Percentiles rank a stretch among this genome's conserved stretches.
phyloP scores from a whole-genome alignment of 2,797 vertebrate species.

The Fundulus diaphanus region DNA sequence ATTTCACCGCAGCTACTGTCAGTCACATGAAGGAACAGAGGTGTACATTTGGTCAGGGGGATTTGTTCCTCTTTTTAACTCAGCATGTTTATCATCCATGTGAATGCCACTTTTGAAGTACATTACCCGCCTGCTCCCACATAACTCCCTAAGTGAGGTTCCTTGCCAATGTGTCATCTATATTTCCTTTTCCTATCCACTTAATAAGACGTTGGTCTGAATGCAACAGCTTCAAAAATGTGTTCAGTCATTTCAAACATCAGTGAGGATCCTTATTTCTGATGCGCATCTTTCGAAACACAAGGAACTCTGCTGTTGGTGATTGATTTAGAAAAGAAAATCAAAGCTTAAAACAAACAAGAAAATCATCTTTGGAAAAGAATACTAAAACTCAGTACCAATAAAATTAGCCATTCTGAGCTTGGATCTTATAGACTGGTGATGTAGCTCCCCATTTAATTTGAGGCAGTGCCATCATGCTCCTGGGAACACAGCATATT shows the following conservation, averaged over 20 bases:
- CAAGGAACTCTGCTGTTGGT: neutral
- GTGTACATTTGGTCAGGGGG: constrained; percentile 47
- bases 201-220: constrained; percentile 21
- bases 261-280: neutral
- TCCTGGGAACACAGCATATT: constrained; percentile 32
- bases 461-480: neutral
- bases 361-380: constrained; percentile 3
- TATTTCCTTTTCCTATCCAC: constrained; percentile 38
- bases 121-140: constrained; percentile 47
- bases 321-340: neutral
- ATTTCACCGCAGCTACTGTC: constrained; percentile 66
- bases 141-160: constrained; percentile 38
- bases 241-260: constrained; percentile 6
- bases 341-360: neutral
- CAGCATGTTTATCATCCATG: constrained; percentile 47
- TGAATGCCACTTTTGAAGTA: constrained; percentile 56
- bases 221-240: neutral
- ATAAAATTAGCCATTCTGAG: neutral
- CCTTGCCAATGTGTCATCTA: constrained; percentile 38
- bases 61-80: constrained; percentile 68
- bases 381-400: neutral
- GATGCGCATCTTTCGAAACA: neutral
- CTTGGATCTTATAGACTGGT: constrained; percentile 3
- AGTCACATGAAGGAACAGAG: constrained; percentile 56
- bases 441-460: constrained; percentile 32